Evolutionary conservation across 2,888 invertebrate species (phyloP).

Genomic region (Endomychus coccineus): DNA sequence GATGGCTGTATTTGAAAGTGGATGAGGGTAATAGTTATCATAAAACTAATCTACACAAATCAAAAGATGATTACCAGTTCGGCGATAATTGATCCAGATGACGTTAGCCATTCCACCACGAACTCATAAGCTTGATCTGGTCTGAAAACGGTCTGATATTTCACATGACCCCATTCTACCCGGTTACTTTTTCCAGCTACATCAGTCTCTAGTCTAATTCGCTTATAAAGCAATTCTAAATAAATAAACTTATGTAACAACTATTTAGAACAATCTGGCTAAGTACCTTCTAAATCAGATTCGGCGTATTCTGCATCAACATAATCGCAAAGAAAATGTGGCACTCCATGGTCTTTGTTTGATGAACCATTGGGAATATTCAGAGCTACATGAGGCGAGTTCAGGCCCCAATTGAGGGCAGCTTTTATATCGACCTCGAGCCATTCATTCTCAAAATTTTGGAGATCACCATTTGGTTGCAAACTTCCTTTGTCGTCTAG

Average conservation of each 20-base stretch:
- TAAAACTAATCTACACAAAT: too few relatives aligned
- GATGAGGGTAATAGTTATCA: too few relatives aligned
- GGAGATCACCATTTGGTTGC: constrained; percentile 64
- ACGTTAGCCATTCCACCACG: constrained; percentile 93
- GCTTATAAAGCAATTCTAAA: constrained; percentile 66
- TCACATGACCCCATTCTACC: constrained; percentile 91
- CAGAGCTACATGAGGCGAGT: constrained; percentile 22
- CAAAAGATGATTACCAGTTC: constrained; percentile 67
- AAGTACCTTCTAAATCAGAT: constrained; percentile 44
- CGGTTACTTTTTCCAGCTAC: constrained; percentile 78
- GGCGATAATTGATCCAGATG: constrained; percentile 89
- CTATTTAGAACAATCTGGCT: constrained; percentile 15
- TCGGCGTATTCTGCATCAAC: constrained; percentile 53
- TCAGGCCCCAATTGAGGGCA: constrained; percentile 45
- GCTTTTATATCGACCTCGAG: constrained; percentile 75
- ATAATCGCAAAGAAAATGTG: constrained; percentile 54
- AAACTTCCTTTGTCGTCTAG: constrained; percentile 52
- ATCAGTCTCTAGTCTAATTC: constrained; percentile 82
- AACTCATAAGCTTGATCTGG: constrained; percentile 91
- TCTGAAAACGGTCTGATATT: constrained; percentile 82
- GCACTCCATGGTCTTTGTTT: constrained; percentile 46
- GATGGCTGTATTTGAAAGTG: too few relatives aligned
- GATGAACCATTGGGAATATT: constrained; percentile 30
- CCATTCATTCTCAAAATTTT: constrained; percentile 86
- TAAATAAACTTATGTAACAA: too few relatives aligned